phyloP scores from a whole-genome alignment of 1,140 invertebrate genomes.

The Matsumurasca onukii region DNA sequence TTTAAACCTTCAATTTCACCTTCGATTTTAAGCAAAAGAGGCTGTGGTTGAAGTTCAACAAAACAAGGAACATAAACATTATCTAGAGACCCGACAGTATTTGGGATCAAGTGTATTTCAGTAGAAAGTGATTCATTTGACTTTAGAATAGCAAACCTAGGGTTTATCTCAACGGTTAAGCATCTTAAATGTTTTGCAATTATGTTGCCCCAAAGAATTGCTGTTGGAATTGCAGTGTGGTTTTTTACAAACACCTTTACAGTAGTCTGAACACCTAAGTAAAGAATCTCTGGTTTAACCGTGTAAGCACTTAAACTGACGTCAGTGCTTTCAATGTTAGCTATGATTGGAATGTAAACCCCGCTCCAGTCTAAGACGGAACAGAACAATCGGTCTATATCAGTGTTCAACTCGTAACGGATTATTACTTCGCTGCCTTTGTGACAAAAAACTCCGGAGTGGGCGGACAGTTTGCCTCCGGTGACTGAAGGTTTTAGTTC shows the following conservation, averaged over 20 bases:
- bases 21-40: not conserved
- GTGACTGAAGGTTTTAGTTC: too few species aligned
- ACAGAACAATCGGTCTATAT: not conserved
- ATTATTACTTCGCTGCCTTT: constrained; percentile 3
- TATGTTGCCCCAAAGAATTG: not conserved
- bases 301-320: not conserved
- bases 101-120: not conserved
- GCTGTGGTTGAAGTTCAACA: not conserved
- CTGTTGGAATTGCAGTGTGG: not conserved
- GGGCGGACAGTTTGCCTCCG: too few species aligned
- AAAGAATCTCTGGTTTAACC: not conserved
- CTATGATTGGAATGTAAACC: not conserved
- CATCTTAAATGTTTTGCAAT: not conserved
- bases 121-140: not conserved
- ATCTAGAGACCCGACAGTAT: not conserved
- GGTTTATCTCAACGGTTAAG: not conserved
- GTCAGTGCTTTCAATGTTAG: not conserved
- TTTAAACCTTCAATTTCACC: not conserved
- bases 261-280: not conserved
- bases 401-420: not conserved
- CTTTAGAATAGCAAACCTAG: not conserved
- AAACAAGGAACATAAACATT: not conserved
- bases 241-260: not conserved
- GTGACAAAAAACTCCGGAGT: not conserved
- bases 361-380: not conserved